Evolutionary conservation across 2,888 invertebrate species (phyloP), one percentile per base, ranked within the genome.

Genomic region (Bhutanitis thaidina): DNA sequence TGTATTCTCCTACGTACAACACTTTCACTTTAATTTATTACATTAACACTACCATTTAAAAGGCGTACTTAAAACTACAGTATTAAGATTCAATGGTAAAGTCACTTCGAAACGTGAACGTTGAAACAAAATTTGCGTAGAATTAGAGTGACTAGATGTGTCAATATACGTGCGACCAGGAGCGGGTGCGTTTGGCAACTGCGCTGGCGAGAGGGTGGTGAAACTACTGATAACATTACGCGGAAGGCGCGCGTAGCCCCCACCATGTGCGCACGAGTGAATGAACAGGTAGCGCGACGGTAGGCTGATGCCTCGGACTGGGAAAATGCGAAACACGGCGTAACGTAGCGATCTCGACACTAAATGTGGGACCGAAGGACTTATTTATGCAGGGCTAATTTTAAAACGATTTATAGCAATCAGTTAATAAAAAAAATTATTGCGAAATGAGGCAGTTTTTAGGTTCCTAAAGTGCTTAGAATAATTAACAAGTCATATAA

Each of bases 161-260:
- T 74, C 85, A 54, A 56, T 62, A 71, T 70, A 82, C 88, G 88
- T 87, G 86, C 82, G 84, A 74, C 73, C 80, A 74, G 75, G 71
- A 75, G 79, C 85, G 79, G 87, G 83, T 87, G 85, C 86, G 82
- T 80, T 89, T 85, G 74, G 82, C 84, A 85, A 89, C 88, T 89
- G 87, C 77, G 75, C 74, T 67, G 57, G 74, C 70, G 74, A 74
- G 78, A 80, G 88, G 88, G 86, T 88, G 88, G 86, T 79, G 85
- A 85, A 83, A 83, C 86, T 84, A 81, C 86, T 86, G 88, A 88
- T 85, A 84, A 84, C 76, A 76, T 85, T 87, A 89, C 87, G 83
- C 88, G 86, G 88, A 87, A 88, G 87, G 80, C 81, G 76, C 69
- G 66, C 74, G 69, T 78, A 71, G 58, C 63, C 66, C 67, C 80